Evolutionary conservation across 2,888 invertebrate species (phyloP), one percentile per base, ranked within the genome.

Genomic region (Hirtodrosophila cameraria): DNA sequence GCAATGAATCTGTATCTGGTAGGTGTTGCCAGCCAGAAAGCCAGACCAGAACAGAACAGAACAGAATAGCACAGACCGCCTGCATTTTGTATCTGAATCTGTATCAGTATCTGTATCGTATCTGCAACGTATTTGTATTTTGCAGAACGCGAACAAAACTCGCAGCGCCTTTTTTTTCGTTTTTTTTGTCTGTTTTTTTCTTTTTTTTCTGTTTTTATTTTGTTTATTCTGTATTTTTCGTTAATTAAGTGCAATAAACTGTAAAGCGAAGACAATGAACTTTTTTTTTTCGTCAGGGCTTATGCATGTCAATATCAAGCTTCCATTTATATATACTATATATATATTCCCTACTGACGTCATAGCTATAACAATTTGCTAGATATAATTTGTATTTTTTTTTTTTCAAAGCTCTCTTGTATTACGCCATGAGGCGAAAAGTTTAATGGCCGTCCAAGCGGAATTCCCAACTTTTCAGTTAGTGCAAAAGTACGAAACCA

Each of bases 191-290:
- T 46, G 8, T 13, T 35, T 27, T 41, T 25, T 36, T 1, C 15
- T 18, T 12, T 4, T 27, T 9, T 7, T 27, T 27, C 6, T 23
- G 23, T 41, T 16, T 11, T 12, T 1, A 27, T 15, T 4, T 15
- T 27, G 9, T 5, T n/a, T 11, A 18, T 30, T 12, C 16, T n/a
- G n/a, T 27, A 4, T 15, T 12, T 73, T 39, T 70, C 61, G 64
- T 75, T 81, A 72, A 78, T 76, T 77, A 80, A 83, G 83, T 77
- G 83, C 80, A 85, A 73, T 76, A 84, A 84, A 85, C 85, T 82
- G 58, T 39, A 38, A 16, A 30, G 43, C 53, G 12, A 54, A 80
- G 81, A 74, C 78, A 75, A 67, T 81, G 80, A 75, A 84, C 70
- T 64, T 62, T 63, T 63, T 59, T 53, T 63, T 57, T 54, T 57